Evolutionary conservation across 2,888 invertebrate genomes (phyloP).

Genomic region (Petrophora chlorosata): DNA sequence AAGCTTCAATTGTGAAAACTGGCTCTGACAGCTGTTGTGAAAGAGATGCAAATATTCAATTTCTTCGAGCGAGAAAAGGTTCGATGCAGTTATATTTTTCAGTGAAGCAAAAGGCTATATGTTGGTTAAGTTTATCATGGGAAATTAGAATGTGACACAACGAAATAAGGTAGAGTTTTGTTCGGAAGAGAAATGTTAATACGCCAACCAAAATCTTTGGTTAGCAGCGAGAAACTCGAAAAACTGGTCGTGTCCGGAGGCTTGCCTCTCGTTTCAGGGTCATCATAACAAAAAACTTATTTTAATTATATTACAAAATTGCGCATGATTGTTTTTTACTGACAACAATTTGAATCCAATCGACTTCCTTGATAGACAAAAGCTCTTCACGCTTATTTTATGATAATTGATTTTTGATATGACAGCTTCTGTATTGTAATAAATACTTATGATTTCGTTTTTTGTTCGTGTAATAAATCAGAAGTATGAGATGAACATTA

Average conservation of each 20-base stretch:
- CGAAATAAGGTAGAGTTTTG: slow-evolving; percentile 32
- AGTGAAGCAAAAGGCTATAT: slow-evolving; percentile 31
- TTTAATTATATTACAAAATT: slow-evolving; percentile 36
- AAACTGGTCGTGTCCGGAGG: slow-evolving; percentile 67
- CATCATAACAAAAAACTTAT: slow-evolving; percentile 46
- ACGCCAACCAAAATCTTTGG: slow-evolving; percentile 30
- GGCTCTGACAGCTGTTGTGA: slow-evolving; percentile 63
- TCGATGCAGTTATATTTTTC: slow-evolving; percentile 7
- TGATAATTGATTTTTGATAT: slow-evolving; percentile 20
- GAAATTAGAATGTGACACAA: slow-evolving; percentile 12
- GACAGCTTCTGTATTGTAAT: slow-evolving; percentile 22
- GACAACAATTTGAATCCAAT: slow-evolving; percentile 23
- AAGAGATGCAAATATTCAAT: slow-evolving; percentile 39
- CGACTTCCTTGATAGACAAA: slow-evolving; percentile 24
- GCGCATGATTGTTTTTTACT: slow-evolving; percentile 35
- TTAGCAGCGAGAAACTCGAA: slow-evolving; percentile 53
- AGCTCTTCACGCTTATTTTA: slow-evolving; percentile 17
- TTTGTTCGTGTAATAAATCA: slow-evolving; percentile 3
- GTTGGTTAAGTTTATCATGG: background rate
- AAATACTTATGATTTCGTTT: slow-evolving; percentile 6
- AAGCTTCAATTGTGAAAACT: slow-evolving; percentile 68
- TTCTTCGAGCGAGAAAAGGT: slow-evolving; percentile 31
- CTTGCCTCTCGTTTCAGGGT: slow-evolving; percentile 64
- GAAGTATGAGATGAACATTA: slow-evolving; percentile 1
- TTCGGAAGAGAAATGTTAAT: slow-evolving; percentile 18